Conservation (phyloP, 2,888 invertebrate species). For the Antheraea yamamai region DNA sequence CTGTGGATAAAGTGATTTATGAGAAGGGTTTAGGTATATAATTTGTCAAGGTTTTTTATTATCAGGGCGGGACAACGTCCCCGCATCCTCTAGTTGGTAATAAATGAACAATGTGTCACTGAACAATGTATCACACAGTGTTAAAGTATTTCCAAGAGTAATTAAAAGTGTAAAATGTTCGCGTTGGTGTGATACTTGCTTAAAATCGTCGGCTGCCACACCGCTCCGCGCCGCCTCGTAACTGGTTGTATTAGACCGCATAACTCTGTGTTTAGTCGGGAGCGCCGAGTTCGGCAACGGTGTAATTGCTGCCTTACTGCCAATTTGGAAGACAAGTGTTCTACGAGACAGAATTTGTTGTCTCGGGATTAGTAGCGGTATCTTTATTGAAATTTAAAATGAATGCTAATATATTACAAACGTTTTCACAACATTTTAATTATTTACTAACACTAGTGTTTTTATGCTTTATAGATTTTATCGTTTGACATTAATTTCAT, state of each 20-base stretch:
- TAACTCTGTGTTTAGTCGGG: constrained; percentile 52
- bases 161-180: constrained; percentile 51
- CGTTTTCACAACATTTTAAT: no score
- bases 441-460: no score
- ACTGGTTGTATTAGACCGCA: constrained; percentile 46
- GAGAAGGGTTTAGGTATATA: no score
- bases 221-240: not conserved
- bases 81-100: no score
- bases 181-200: constrained; percentile 50
- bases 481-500: no score
- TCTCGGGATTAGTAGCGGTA: constrained; percentile 16
- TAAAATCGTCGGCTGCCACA: constrained; percentile 43
- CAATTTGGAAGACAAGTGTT: constrained; percentile 45
- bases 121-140: constrained; percentile 32
- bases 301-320: constrained; percentile 62
- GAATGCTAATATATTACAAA: not conserved
- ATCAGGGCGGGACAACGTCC: no score
- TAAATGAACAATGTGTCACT: no score
- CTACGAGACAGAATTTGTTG: constrained; percentile 30
- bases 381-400: constrained; percentile 1
- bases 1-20: no score
- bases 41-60: no score
- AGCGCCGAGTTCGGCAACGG: constrained; percentile 39
- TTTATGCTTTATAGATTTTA: no score
- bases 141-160: constrained; percentile 46